Evolutionary conservation across 2,113 vertebrate species (phyloP).

Genomic region (Trogon melanurus): DNA sequence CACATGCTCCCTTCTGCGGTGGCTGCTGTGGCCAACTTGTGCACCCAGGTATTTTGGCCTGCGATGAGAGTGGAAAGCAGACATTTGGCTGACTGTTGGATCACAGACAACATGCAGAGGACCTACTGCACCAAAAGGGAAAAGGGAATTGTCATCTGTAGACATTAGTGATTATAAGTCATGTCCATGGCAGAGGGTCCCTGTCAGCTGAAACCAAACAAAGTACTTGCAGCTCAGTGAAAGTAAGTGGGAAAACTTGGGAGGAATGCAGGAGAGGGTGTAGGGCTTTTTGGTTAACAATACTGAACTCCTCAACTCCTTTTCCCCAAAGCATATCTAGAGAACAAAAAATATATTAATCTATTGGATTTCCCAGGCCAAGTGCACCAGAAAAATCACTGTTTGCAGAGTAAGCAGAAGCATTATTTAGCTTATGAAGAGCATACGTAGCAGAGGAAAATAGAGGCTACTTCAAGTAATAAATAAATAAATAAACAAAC

Average conservation of each 20-base stretch:
- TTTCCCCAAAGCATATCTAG: not conserved
- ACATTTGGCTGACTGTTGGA: not conserved
- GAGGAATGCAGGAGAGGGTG: not conserved
- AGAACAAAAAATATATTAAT: not conserved
- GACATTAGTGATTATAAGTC: not conserved
- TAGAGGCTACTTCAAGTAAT: not conserved
- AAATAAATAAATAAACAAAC: not conserved
- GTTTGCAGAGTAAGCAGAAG: not conserved
- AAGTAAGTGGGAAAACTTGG: not conserved
- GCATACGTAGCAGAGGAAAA: not conserved
- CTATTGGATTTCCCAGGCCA: not conserved
- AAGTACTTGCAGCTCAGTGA: not conserved
- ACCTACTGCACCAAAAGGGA: not conserved
- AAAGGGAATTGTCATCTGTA: not conserved
- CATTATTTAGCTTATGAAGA: not conserved
- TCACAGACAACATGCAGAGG: not conserved
- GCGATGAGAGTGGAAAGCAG: not conserved
- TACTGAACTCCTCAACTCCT: not conserved
- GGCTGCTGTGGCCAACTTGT: not conserved
- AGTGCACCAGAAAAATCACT: not conserved
- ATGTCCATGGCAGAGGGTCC: not conserved
- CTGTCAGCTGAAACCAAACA: not conserved
- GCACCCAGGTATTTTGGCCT: not conserved
- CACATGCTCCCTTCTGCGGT: not conserved
- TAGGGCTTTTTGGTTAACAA: not conserved